Base-by-base conservation (phyloP, 37 sponge, comb jelly and placozoan species). In the Geodia barretti region DNA sequence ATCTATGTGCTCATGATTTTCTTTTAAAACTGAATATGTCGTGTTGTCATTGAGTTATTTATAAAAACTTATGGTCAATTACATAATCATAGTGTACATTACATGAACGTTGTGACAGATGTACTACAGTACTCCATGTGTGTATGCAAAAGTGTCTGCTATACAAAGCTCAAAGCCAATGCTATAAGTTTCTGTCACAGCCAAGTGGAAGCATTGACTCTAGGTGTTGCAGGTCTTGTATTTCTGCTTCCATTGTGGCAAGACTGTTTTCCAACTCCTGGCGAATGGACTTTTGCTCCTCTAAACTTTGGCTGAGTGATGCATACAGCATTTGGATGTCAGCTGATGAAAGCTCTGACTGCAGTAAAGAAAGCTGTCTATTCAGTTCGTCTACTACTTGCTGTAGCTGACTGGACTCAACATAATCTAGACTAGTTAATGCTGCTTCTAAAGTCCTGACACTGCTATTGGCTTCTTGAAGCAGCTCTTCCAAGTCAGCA, bases 171-270 rank as follows among this genome's bases (percentile, higher is more conserved):
- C n/a, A n/a, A n/a, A n/a, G n/a, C n/a, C n/a, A n/a, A n/a, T n/a
- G n/a, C 54, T 47, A 47, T 47, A 47, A 47, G 54, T 47, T 47
- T 47, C 54, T 5, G 72, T 72, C 72, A 72, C 72, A 72, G n/a
- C 8, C 72, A 9, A 26, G 40, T 24, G 72, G 72, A 35, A 72
- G 42, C 37, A n/a, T 39, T 24, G 72, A 72, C 1, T 72, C n/a
- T 24, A 72, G 24, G 2, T 72, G 1, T 72, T 8, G 1, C 24
- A 72, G 14, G 8, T 39, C n/a, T 20, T 11, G 17, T 72, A 72
- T 1, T 41, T 72, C 37, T 21, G 31, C 72, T 72, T 39, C 11
- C 54, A 47, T 47, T 7, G 11, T 47, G 14, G 14, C 54, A 47
- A 47, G 54, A 17, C 54, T 47, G 11, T 47, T 7, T 47, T 47